Evolutionary conservation across 2,888 invertebrate species (phyloP), one percentile per base, ranked within the genome.

Genomic region (Tipula lateralis): DNA sequence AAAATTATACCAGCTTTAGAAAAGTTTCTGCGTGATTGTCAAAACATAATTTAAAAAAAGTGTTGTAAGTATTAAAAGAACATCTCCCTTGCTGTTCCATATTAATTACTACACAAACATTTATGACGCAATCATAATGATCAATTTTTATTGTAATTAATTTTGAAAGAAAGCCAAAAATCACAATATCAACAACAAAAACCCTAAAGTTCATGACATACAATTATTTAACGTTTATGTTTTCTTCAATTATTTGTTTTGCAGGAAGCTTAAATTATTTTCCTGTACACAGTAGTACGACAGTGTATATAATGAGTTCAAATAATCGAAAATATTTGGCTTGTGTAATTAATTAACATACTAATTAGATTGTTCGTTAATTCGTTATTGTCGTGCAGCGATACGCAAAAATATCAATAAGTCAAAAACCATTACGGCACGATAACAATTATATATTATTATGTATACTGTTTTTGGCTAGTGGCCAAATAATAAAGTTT

Each of bases 301-400:
- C 66, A 9, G 66, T 24, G 66, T 24, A 24, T 39, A 13, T 66
- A 66, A 66, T 66, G 24, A 24, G 66, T 66, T 66, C 66, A 66
- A 66, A 66, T 66, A 66, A 9, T 66, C 66, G 24, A 24, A 66
- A 66, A 66, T 66, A 66, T 66, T 66, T 66, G 66, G 66, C 66
- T 66, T 24, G 66, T 66, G 24, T 66, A 66, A 66, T 66, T 66
- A 66, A 66, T 66, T 66, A 66, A 24, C 24, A 66, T 66, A 66
- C 66, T 66, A 66, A 66, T 66, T 66, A 66, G 66, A 66, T 66
- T 24, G 66, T 66, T 66, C 66, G 66, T 66, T 66, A 66, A 66
- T 24, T 24, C 24, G 19, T 24, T 24, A 24, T 66, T 66, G 66
- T 66, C 24, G 24, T 24, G 66, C 19, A 66, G 66, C 24, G 1